phyloP scores from a whole-genome alignment of 2,888 invertebrate genomes.

The Theretra japonica region DNA sequence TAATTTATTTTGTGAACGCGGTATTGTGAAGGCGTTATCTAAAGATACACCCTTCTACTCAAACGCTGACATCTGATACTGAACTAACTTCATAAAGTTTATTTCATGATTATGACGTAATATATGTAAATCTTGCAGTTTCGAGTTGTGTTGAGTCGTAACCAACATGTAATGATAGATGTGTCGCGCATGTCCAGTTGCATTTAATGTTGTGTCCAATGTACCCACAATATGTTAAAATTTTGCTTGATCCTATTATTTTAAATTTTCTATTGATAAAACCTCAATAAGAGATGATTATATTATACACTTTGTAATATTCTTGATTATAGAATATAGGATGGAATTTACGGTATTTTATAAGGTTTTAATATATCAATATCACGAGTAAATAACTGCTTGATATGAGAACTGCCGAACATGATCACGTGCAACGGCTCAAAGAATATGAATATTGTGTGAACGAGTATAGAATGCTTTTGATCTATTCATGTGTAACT shows the following conservation, averaged over 20 bases:
- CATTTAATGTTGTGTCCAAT: not conserved
- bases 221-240: not conserved
- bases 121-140: no score
- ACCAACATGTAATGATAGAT: no score
- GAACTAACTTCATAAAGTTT: not conserved
- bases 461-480: conserved; percentile 37
- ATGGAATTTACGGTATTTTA: conserved; percentile 4
- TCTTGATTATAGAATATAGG: not conserved
- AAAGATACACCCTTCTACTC: not conserved
- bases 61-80: not conserved
- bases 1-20: not conserved
- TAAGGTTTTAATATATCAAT: not conserved
- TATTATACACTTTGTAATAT: conserved; percentile 12
- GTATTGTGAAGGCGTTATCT: not conserved
- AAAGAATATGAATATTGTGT: conserved; percentile 37
- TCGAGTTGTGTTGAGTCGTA: no score
- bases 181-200: not conserved
- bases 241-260: conserved; percentile 1
- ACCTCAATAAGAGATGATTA: not conserved
- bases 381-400: not conserved
- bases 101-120: not conserved
- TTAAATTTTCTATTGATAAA: not conserved
- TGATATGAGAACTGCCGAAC: conserved; percentile 1
- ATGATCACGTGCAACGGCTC: conserved; percentile 35
- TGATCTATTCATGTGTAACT: conserved; percentile 31